A percentile compares a stretch with the other conserved stretches of the same genome.
Evolutionary conservation across 2,113 vertebrate species (phyloP).

Genomic region (Alouatta palliata): DNA sequence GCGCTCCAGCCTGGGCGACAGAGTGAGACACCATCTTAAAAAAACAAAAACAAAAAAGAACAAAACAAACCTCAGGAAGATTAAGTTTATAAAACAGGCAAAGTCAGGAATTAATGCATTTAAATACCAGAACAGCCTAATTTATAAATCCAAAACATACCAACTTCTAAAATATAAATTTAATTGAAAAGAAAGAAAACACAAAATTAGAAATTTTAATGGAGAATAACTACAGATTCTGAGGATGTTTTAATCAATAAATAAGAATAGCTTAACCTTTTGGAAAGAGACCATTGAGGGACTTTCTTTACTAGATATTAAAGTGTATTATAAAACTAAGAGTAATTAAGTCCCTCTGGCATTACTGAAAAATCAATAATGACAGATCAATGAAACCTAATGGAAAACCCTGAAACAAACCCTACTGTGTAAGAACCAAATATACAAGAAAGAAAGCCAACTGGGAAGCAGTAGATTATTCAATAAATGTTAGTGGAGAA

Average conservation of each 20-base stretch:
- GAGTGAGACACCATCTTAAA: too few relatives aligned
- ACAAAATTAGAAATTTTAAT: constrained; percentile 36
- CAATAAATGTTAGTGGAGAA: constrained; percentile 21
- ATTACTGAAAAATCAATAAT: constrained; percentile 5
- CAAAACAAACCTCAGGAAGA: neutral
- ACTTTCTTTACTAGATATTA: neutral
- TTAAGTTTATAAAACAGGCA: constrained; percentile 39
- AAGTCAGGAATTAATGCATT: constrained; percentile 34
- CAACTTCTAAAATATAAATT: constrained; percentile 23
- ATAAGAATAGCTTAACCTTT: constrained; percentile 2
- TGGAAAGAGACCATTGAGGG: neutral
- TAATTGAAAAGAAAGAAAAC: constrained; percentile 32
- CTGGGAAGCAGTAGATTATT: constrained; percentile 38
- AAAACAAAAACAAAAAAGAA: neutral
- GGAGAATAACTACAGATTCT: neutral
- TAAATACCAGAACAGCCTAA: neutral
- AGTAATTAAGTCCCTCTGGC: constrained; percentile 1
- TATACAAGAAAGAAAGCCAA: constrained; percentile 21
- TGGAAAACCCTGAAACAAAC: constrained; percentile 19
- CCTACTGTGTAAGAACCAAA: neutral
- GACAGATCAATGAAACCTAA: neutral
- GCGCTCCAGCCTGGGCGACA: too few relatives aligned
- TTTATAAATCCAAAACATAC: neutral
- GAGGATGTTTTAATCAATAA: constrained; percentile 31
- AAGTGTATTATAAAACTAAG: constrained; percentile 27